phyloP scores from a whole-genome alignment of 2,113 vertebrate species.

The Phylloscopus trochilus region DNA sequence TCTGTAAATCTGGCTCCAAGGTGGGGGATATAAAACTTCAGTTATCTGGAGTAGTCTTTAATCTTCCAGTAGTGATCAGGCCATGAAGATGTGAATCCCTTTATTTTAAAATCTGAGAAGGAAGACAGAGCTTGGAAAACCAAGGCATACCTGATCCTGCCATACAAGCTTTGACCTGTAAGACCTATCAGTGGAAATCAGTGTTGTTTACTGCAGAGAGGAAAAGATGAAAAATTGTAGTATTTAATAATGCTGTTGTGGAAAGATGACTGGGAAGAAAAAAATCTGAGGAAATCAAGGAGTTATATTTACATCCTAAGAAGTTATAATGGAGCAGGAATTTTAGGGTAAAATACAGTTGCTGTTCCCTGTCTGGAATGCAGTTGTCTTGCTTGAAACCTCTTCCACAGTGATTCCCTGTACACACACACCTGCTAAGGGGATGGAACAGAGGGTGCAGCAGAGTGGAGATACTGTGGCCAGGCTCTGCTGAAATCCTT shows the following conservation, averaged over 20 bases:
- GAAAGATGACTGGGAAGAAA: not conserved
- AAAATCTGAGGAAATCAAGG: not conserved
- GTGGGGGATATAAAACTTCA: not conserved
- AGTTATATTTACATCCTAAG: not conserved
- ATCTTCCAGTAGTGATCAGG: not conserved
- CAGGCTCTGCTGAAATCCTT: not conserved
- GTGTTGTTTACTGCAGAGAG: not conserved
- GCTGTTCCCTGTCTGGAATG: not conserved
- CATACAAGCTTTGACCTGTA: not conserved
- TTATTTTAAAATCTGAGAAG: not conserved
- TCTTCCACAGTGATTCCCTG: not conserved
- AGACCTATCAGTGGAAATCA: not conserved
- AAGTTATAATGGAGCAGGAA: not conserved
- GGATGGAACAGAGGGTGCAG: not conserved
- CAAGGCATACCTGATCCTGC: not conserved
- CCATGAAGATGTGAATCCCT: not conserved
- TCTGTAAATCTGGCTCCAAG: not conserved
- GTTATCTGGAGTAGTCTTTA: not conserved
- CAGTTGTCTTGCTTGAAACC: accelerated
- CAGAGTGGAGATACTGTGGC: not conserved
- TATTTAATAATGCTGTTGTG: not conserved
- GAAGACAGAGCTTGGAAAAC: not conserved
- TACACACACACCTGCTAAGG: not conserved
- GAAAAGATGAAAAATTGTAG: not conserved
- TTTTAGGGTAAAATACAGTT: not conserved